Evolutionary conservation across 1,140 invertebrate genomes (phyloP).

Genomic region (Lordiphosa clarofinis): DNA sequence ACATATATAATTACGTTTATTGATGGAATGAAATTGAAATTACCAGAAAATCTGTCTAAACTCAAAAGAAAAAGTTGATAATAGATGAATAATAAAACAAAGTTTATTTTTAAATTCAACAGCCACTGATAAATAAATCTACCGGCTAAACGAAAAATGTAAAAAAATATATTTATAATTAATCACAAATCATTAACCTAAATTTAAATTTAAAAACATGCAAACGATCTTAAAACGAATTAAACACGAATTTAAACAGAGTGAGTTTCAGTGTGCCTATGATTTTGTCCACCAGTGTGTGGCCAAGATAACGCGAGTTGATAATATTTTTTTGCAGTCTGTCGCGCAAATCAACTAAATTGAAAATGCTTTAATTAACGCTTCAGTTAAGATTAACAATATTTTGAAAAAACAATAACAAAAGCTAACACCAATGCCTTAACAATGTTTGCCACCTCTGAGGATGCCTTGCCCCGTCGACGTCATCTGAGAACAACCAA

Average conservation of each 20-base stretch:
- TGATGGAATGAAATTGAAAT: too few relatives aligned
- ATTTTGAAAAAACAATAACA: slow-evolving; percentile 7
- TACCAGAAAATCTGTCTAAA: too few relatives aligned
- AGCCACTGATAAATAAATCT: too few relatives aligned
- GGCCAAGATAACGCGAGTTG: slow-evolving; percentile 38
- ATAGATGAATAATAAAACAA: too few relatives aligned
- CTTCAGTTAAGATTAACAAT: background rate
- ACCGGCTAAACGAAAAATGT: too few relatives aligned
- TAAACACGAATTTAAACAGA: slow-evolving; percentile 58
- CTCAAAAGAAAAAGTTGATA: too few relatives aligned
- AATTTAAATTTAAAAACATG: slow-evolving; percentile 17
- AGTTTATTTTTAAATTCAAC: too few relatives aligned
- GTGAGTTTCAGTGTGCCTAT: slow-evolving; percentile 48
- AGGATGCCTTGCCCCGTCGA: slow-evolving; percentile 47
- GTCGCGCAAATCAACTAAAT: slow-evolving; percentile 45
- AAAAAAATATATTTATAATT: background rate
- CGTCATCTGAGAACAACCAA: slow-evolving; percentile 37
- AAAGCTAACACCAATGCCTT: slow-evolving; percentile 11
- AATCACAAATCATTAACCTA: background rate
- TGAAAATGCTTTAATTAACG: slow-evolving; percentile 61
- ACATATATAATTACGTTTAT: too few relatives aligned
- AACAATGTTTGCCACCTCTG: slow-evolving; percentile 53
- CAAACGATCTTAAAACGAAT: slow-evolving; percentile 55
- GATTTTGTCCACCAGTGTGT: slow-evolving; percentile 46
- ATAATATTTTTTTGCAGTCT: slow-evolving; percentile 13